Evolutionary conservation across 2,113 vertebrate species (phyloP).

Genomic region (Gymnocephalus cernua): DNA sequence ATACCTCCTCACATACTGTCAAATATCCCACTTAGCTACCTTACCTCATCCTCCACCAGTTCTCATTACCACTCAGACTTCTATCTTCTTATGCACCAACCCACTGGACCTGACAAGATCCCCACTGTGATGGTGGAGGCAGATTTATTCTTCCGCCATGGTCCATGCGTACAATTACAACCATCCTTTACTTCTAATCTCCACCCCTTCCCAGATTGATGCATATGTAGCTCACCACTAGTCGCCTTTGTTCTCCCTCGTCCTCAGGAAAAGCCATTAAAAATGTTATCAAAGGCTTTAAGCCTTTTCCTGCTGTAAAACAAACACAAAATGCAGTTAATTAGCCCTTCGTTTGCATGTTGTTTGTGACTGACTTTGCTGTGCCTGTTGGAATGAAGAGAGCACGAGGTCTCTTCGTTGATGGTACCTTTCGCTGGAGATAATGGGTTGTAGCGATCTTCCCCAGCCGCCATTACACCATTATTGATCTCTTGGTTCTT

Average conservation of each 20-base stretch:
- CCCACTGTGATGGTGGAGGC: slow-evolving; percentile 42
- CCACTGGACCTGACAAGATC: slow-evolving; percentile 6
- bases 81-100: background rate
- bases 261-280: slow-evolving; percentile 47
- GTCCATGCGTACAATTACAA: slow-evolving; percentile 25
- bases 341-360: slow-evolving; percentile 17
- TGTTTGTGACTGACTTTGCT: slow-evolving; percentile 5
- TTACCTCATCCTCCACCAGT: slow-evolving; percentile 11
- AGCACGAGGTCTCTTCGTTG: background rate
- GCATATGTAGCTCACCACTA: slow-evolving; percentile 29
- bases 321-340: slow-evolving; percentile 1
- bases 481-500: slow-evolving; percentile 80
- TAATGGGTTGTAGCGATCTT: slow-evolving; percentile 61
- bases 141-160: slow-evolving; percentile 34
- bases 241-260: slow-evolving; percentile 66
- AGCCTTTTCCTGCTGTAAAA: slow-evolving; percentile 24
- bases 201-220: slow-evolving; percentile 39
- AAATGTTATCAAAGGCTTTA: slow-evolving; percentile 30
- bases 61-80: slow-evolving; percentile 13
- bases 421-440: slow-evolving; percentile 36
- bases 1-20: slow-evolving; percentile 4
- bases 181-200: slow-evolving; percentile 34
- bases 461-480: slow-evolving; percentile 75
- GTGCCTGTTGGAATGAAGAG: background rate
- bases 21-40: background rate